Evolutionary conservation across 2,797 vertebrate species (phyloP).

Genomic region (Poecile montanus): DNA sequence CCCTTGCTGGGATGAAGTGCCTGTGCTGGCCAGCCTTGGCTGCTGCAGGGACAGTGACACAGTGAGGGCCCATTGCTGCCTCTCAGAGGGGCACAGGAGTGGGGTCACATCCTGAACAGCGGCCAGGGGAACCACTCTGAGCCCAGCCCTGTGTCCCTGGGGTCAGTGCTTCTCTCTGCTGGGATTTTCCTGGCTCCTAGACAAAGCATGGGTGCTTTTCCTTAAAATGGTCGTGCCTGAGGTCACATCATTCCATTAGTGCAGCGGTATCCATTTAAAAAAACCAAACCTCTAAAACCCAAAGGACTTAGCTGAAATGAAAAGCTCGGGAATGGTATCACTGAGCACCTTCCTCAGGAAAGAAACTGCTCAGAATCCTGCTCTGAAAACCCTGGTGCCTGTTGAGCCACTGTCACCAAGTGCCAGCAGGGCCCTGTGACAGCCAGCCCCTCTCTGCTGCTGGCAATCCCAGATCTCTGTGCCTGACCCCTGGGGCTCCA

Average conservation of each 20-base stretch:
- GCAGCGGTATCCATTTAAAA: not conserved
- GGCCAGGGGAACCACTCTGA: not conserved
- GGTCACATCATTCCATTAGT: not conserved
- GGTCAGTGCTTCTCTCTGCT: not conserved
- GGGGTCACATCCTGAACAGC: not conserved
- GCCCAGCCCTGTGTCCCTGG: not conserved
- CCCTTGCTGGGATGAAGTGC: not conserved
- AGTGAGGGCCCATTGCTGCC: not conserved
- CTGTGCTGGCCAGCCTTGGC: not conserved
- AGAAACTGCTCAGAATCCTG: not conserved
- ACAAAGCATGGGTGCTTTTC: accelerated
- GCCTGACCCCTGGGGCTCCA: not conserved
- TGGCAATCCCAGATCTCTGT: not conserved
- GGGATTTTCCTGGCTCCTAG: not conserved
- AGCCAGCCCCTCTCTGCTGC: not conserved
- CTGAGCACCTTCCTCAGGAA: not conserved
- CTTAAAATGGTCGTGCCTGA: not conserved
- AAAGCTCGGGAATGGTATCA: not conserved
- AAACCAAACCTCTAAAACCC: not conserved
- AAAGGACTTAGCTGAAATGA: not conserved
- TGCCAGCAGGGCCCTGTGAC: not conserved
- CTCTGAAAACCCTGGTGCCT: not conserved
- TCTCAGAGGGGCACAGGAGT: not conserved
- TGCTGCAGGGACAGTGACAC: not conserved
- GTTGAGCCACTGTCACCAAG: not conserved